phyloP scores from a whole-genome alignment of 2,797 vertebrate species.

The Agapornis canus region DNA sequence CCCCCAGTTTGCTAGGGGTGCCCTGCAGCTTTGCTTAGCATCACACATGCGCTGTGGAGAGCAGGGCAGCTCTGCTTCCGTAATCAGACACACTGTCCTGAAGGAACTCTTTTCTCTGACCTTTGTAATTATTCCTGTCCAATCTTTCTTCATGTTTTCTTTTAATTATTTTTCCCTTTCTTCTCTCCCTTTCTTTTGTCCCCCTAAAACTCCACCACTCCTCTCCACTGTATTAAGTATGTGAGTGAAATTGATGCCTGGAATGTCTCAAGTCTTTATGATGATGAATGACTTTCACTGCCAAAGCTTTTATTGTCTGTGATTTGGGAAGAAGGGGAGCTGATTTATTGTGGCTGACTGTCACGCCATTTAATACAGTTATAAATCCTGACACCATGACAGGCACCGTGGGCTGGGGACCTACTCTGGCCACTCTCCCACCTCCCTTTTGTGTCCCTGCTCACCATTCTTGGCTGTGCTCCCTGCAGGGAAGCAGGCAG shows the following conservation, averaged over 20 bases:
- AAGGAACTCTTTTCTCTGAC: slow-evolving; percentile 69
- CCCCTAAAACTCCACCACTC: slow-evolving; percentile 64
- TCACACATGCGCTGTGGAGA: background rate
- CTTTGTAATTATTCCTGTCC: slow-evolving; percentile 79
- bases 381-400: slow-evolving; percentile 88
- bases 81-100: background rate
- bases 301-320: slow-evolving; percentile 90
- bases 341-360: slow-evolving; percentile 91
- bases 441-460: background rate
- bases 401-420: slow-evolving; percentile 24
- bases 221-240: slow-evolving; percentile 84
- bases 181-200: slow-evolving; percentile 26
- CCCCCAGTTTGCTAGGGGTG: fast-evolving
- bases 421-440: background rate
- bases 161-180: slow-evolving; percentile 63
- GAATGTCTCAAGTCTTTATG: slow-evolving; percentile 86
- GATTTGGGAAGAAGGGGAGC: slow-evolving; percentile 88
- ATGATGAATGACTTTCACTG: slow-evolving; percentile 88
- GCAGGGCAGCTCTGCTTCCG: background rate
- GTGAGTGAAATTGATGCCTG: slow-evolving; percentile 94
- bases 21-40: background rate
- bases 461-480: background rate
- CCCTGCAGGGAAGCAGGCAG: background rate
- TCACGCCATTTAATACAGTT: slow-evolving; percentile 94
- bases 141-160: slow-evolving; percentile 71